A percentile compares a stretch with the other conserved stretches of the same genome.
These are phyloP conservation scores for Pavo muticus DNA, from an alignment of 2,113 vertebrate genomes.

Conservation along the genomic window DNA sequence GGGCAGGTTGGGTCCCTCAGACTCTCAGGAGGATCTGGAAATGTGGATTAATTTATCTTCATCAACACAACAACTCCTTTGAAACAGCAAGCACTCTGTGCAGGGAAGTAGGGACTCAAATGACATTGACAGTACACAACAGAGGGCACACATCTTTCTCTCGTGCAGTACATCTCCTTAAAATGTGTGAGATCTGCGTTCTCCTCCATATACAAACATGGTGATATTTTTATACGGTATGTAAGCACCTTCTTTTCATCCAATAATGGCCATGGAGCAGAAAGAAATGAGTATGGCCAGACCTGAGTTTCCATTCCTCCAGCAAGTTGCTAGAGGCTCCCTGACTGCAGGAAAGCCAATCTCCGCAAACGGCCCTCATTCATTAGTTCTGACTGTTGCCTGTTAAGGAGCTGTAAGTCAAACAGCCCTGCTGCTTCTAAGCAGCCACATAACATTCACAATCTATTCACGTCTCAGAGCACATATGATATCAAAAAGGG, in stretches of 20 bases:
- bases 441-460: background rate
- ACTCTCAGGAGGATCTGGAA: slow-evolving; percentile 14
- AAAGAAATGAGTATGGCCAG: background rate
- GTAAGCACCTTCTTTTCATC: background rate
- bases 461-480: background rate
- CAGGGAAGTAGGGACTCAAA: slow-evolving; percentile 45
- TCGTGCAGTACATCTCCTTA: background rate
- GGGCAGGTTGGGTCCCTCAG: background rate
- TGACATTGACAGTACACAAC: background rate
- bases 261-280: background rate
- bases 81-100: background rate
- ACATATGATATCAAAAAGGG: background rate
- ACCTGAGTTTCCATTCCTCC: background rate
- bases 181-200: background rate
- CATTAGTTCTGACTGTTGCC: slow-evolving; percentile 12
- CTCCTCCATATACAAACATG: background rate
- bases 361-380: background rate
- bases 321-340: background rate
- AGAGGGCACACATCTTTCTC: slow-evolving; percentile 1
- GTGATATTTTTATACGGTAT: background rate
- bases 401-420: background rate
- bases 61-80: slow-evolving; percentile 22
- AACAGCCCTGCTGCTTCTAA: background rate
- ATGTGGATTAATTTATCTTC: slow-evolving; percentile 38
- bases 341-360: background rate